phyloP scores from a whole-genome alignment of 2,797 vertebrate species.

The Cryptoprocta ferox region DNA sequence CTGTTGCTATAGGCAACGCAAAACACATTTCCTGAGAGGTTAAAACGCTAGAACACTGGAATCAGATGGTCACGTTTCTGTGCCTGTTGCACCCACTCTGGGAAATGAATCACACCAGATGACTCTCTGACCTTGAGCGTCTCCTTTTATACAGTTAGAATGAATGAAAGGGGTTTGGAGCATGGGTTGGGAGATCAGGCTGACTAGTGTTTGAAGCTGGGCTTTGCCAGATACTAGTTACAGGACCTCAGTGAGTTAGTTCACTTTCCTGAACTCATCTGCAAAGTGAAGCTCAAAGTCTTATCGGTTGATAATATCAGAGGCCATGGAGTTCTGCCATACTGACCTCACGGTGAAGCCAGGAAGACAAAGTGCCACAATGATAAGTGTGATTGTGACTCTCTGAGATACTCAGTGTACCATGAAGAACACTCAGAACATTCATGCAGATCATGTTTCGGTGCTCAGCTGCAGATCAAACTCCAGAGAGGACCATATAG shows the following conservation, averaged over 20 bases:
- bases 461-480: constrained; percentile 2
- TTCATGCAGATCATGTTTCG: background rate
- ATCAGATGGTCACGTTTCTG: constrained; percentile 37
- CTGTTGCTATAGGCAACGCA: constrained; percentile 54
- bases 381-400: background rate
- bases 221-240: constrained; percentile 41
- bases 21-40: constrained; percentile 47
- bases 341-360: background rate
- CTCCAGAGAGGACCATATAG: background rate
- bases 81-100: constrained; percentile 31
- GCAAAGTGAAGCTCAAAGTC: constrained; percentile 2
- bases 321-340: background rate
- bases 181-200: background rate
- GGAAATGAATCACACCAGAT: constrained; percentile 44
- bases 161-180: background rate
- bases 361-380: constrained; percentile 41
- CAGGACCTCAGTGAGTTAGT: background rate
- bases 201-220: background rate
- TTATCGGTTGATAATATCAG: constrained; percentile 21
- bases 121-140: constrained; percentile 45
- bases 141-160: constrained; percentile 27
- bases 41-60: constrained; percentile 47
- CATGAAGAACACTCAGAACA: constrained; percentile 3
- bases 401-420: constrained; percentile 22
- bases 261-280: constrained; percentile 51